phyloP scores from a whole-genome alignment of 2,888 invertebrate species.

The Antheraea assamensis region DNA sequence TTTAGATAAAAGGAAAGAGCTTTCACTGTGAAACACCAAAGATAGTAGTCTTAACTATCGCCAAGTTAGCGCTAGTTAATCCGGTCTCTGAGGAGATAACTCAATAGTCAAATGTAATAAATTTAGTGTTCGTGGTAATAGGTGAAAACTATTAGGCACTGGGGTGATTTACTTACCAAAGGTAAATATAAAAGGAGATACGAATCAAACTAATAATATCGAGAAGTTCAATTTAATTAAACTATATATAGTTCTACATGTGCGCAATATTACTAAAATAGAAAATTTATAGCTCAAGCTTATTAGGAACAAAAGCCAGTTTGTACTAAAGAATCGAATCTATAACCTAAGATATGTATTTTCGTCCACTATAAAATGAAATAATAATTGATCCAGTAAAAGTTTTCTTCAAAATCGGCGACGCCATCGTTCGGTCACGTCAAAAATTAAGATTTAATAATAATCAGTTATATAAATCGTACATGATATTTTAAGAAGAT shows the following conservation, averaged over 20 bases:
- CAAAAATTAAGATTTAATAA: not conserved
- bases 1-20: constrained; percentile 83
- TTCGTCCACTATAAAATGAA: not conserved
- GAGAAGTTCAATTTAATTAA: not conserved
- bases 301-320: not conserved
- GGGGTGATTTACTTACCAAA: not conserved
- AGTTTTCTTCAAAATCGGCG: not conserved
- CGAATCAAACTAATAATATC: not conserved
- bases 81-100: constrained; percentile 75
- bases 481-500: not conserved
- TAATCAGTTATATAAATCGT: not conserved
- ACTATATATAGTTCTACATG: not conserved
- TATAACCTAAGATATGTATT: not conserved
- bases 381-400: not conserved
- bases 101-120: constrained; percentile 79
- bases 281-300: not conserved
- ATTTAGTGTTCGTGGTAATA: constrained; percentile 76
- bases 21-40: constrained; percentile 79
- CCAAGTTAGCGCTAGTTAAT: constrained; percentile 82
- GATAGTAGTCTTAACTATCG: constrained; percentile 82
- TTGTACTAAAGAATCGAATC: not conserved
- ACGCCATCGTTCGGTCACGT: not conserved
- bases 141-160: constrained; percentile 78
- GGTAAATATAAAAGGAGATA: not conserved
- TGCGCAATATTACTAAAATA: not conserved